Evolutionary conservation across 2,888 invertebrate genomes (phyloP), one percentile per base, ranked within the genome.

Genomic region (Tipula unca): DNA sequence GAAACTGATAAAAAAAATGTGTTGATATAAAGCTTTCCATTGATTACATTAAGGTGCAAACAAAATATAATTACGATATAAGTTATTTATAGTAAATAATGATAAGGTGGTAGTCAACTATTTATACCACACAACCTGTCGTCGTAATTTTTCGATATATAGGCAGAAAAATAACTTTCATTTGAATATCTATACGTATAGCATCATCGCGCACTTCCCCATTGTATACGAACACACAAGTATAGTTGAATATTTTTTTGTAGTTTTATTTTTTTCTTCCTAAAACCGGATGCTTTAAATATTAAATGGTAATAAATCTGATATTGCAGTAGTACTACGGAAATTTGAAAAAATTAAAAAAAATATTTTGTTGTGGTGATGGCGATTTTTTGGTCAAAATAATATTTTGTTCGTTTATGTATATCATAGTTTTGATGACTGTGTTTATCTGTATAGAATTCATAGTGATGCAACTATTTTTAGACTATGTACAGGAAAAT

Each of bases 201-300:
- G 48, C 25, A 69, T 69, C 69, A 69, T 69, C 69, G 69, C 69
- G 69, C 69, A 69, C 69, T 69, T 69, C 69, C 69, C 69, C 69
- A 69, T 69, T 69, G 25, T 69, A 8, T 10, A 8, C 25, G 69
- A 69, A 13, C 48, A n/a, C 48, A 48, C 48, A 17, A 48, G 69
- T 25, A n/a, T n/a, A 69, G 25, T 13, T 69, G 69, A 25, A 69
- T 25, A 69, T 69, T 25, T 69, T 25, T 25, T 69, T 25, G 6
- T 69, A 69, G 69, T 69, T 69, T 69, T 48, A 48, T n/a, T 48
- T 42, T 69, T 42, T 20, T 69, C 25, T 20, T 25, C n/a, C n/a
- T 69, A 69, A 69, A 69, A 69, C 69, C 69, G 69, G 69, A 69
- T 69, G 69, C 69, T 20, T 69, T 69, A 69, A 69, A 69, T 69